phyloP scores from a whole-genome alignment of 2,113 vertebrate species.

The Oophaga pumilio region DNA sequence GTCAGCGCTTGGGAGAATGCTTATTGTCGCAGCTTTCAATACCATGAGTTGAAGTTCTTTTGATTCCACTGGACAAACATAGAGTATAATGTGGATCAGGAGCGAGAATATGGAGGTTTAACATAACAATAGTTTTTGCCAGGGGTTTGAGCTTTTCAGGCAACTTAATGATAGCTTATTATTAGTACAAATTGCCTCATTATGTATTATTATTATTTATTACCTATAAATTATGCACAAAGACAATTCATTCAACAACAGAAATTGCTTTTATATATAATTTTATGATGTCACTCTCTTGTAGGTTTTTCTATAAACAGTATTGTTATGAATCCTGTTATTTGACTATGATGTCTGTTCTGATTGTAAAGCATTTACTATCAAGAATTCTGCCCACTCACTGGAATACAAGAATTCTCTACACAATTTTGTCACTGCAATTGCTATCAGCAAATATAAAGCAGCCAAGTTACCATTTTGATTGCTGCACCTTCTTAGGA shows the following conservation, averaged over 20 bases:
- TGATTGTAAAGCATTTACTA: background rate
- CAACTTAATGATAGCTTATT: background rate
- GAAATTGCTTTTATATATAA: background rate
- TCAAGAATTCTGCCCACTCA: conserved; percentile 2
- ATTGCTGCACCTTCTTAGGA: background rate
- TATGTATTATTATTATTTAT: conserved; percentile 12
- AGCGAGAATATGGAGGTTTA: background rate
- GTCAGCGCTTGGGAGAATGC: background rate
- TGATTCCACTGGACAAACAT: background rate
- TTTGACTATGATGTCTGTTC: background rate
- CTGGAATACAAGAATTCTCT: background rate
- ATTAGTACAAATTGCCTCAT: background rate
- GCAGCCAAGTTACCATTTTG: background rate
- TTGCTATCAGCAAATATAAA: background rate
- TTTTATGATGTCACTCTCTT: background rate
- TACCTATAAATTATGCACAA: conserved; percentile 1
- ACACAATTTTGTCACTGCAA: background rate
- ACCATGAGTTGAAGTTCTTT: background rate
- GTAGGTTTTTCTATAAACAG: background rate
- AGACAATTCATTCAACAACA: background rate
- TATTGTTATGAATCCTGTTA: background rate
- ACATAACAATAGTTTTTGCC: background rate
- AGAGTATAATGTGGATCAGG: background rate
- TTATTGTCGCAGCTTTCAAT: background rate
- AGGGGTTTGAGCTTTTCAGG: background rate